A percentile compares a stretch with the other conserved stretches of the same genome.
These are phyloP conservation scores for Yponomeuta malinellus DNA, from an alignment of 2,888 invertebrate genomes.

Conservation along the genomic window DNA sequence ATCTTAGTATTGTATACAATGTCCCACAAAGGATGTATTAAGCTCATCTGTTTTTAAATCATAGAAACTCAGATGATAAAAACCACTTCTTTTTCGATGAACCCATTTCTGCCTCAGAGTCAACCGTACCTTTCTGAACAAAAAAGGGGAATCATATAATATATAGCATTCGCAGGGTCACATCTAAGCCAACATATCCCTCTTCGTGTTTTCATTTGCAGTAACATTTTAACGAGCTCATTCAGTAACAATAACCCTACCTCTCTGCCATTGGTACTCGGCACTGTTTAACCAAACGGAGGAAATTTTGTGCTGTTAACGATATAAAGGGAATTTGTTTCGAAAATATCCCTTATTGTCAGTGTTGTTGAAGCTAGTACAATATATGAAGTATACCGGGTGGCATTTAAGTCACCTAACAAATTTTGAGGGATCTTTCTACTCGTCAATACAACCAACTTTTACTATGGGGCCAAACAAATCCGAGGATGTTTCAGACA, in stretches of 20 bases:
- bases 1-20: no score
- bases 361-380: neutral
- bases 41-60: no score
- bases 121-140: neutral
- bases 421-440: no score
- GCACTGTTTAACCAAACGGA: neutral
- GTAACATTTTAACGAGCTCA: neutral
- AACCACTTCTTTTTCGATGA: no score
- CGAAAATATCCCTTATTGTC: neutral
- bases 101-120: no score
- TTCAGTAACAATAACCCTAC: neutral
- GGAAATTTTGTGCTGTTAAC: neutral
- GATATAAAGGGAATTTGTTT: neutral
- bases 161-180: neutral
- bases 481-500: no score
- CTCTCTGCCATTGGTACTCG: neutral
- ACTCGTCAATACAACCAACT: no score
- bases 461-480: no score
- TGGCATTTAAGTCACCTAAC: no score
- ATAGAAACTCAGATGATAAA: no score
- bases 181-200: neutral
- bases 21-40: no score
- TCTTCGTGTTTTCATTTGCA: neutral
- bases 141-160: neutral
- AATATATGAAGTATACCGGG: no score